Evolutionary conservation across 2,113 vertebrate genomes (phyloP), one percentile per base, ranked within the genome.

Genomic region (Morphnarchus princeps): DNA sequence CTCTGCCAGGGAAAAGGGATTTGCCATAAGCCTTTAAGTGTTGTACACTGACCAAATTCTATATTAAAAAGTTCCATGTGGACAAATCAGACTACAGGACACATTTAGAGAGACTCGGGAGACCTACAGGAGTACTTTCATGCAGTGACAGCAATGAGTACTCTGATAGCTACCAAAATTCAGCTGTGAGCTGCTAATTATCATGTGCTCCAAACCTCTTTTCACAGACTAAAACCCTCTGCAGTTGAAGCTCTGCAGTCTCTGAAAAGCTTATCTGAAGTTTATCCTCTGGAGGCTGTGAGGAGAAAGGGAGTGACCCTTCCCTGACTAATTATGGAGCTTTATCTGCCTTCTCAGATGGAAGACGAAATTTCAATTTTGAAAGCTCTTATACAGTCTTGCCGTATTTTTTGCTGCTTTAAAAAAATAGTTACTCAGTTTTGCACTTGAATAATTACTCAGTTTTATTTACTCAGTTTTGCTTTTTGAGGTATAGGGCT

Each of bases 21-120:
- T 95, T 95, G n/a, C 73, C 9, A 1, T 92, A 95, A 97, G 88
- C 86, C 95, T 90, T 71, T 83, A 95, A 93, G 77, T 92, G 76
- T 61, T 67, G 65, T 69, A 70, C 28, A 63, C 65, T 67, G 83
- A 92, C 43, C 31, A 91, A 80, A 77, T 73, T 77, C 58, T 76
- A 5, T 70, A 63, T 90, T 82, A 61, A 71, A 93, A 94, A 91
- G 58, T 85, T 94, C 54, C 34, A 11, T 29, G 83, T 54, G 83
- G 86, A 84, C 94, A 91, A 81, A 89, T 84, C 55, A 92, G 85
- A 71, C 66, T 70, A 83, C 43, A 91, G 61, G 29, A 92, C 55
- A 62, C 80, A 79, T 81, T 87, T 54, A 91, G 25, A 61, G 73
- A 89, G 57, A 82, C 94, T 79, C 72, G 8, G 65, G 87, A 94